Evolutionary conservation across 2,113 vertebrate genomes (phyloP).

Genomic region (Brachirus orientalis): DNA sequence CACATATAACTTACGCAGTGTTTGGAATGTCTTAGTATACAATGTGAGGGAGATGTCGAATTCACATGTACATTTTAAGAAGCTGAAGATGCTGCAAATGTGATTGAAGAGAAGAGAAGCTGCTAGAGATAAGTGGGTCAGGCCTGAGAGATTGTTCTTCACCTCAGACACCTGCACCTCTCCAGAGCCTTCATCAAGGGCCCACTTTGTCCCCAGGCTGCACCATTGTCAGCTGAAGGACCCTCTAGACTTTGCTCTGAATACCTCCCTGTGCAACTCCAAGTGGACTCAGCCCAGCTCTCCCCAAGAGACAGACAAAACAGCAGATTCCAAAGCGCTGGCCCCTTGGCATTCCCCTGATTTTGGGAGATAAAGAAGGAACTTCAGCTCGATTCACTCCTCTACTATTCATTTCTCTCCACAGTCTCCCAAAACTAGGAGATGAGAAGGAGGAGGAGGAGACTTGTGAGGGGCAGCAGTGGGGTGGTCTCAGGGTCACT

Average conservation of each 20-base stretch:
- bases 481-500: slow-evolving; percentile 74
- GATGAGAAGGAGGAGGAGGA: slow-evolving; percentile 58
- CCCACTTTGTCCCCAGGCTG: slow-evolving; percentile 83
- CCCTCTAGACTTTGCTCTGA: slow-evolving; percentile 79
- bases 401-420: slow-evolving; percentile 65
- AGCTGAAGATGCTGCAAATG: neutral
- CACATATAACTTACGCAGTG: slow-evolving; percentile 20
- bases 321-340: slow-evolving; percentile 71
- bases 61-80: slow-evolving; percentile 1
- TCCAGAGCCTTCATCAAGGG: slow-evolving; percentile 85
- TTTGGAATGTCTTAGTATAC: slow-evolving; percentile 28
- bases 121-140: slow-evolving; percentile 68
- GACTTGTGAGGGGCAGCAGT: slow-evolving; percentile 44
- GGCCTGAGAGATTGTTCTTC: slow-evolving; percentile 72
- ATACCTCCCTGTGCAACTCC: slow-evolving; percentile 66
- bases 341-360: slow-evolving; percentile 78
- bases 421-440: slow-evolving; percentile 40
- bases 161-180: slow-evolving; percentile 87
- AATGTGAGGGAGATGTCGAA: slow-evolving; percentile 11
- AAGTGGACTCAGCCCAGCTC: slow-evolving; percentile 70
- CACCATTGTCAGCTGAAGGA: slow-evolving; percentile 85
- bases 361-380: slow-evolving; percentile 74
- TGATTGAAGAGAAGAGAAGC: slow-evolving; percentile 26
- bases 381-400: slow-evolving; percentile 68
- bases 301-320: slow-evolving; percentile 75